Conservation (phyloP, 2,797 vertebrate species). For the Podargus strigoides region DNA sequence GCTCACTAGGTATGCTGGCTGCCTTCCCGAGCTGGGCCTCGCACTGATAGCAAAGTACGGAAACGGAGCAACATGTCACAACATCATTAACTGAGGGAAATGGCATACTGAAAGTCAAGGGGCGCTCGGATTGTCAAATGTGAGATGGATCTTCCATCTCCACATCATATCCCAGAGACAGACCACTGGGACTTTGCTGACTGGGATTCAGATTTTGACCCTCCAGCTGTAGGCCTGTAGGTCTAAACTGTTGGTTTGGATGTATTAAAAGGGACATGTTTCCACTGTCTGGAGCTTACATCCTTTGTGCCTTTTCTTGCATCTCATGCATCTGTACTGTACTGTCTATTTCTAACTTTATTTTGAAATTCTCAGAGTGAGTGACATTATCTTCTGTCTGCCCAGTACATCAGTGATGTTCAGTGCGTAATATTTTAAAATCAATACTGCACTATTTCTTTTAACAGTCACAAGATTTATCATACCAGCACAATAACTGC, state of each 20-base stretch:
- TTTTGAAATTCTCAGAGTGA: not conserved
- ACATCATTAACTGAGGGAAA: not conserved
- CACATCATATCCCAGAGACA: fast-evolving
- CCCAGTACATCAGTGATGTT: not conserved
- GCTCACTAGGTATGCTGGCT: fast-evolving
- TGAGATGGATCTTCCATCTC: not conserved
- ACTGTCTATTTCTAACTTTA: not conserved
- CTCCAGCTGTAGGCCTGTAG: not conserved
- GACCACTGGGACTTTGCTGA: not conserved
- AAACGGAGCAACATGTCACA: fast-evolving
- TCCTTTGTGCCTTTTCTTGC: not conserved
- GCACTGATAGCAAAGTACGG: fast-evolving
- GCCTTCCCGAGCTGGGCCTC: not conserved
- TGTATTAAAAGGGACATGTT: not conserved
- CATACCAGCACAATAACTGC: not conserved
- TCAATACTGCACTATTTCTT: not conserved
- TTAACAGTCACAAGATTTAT: not conserved
- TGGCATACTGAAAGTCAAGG: not conserved
- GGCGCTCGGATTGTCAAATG: fast-evolving
- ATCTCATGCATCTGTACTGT: not conserved
- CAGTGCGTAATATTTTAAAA: not conserved
- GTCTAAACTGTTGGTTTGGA: not conserved
- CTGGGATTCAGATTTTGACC: not conserved
- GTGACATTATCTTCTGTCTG: not conserved
- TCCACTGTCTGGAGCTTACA: not conserved